phyloP scores from a whole-genome alignment of 2,113 vertebrate genomes.

The Onychostruthus taczanowskii region DNA sequence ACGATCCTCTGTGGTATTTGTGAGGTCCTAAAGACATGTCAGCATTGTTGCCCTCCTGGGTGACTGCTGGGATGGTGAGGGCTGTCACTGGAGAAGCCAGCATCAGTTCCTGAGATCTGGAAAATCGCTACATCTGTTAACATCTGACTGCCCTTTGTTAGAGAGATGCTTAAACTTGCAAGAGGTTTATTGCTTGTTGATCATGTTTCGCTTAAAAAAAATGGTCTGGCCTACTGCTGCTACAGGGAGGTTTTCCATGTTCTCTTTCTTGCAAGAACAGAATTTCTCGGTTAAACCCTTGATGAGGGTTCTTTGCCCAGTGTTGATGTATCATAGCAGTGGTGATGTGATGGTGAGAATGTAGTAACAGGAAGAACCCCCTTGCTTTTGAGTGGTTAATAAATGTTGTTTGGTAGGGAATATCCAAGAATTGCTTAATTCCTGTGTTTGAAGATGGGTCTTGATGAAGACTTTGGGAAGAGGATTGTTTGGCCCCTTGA shows the following conservation, averaged over 20 bases:
- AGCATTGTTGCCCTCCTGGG: rapidly evolving
- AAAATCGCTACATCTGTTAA: neutral
- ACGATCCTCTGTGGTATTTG: rapidly evolving
- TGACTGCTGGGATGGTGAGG: neutral
- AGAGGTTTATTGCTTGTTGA: neutral
- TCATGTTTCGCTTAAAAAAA: neutral
- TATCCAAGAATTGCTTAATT: neutral
- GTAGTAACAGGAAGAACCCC: neutral
- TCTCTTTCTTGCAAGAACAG: neutral
- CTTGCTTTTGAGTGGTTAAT: neutral
- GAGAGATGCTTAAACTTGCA: neutral
- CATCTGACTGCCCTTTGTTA: neutral
- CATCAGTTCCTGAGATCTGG: neutral
- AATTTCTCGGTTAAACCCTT: neutral
- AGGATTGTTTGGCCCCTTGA: neutral
- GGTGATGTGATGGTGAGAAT: neutral
- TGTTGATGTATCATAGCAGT: neutral
- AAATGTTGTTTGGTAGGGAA: neutral
- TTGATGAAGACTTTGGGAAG: neutral
- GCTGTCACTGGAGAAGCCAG: rapidly evolving
- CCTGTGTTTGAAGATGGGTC: neutral
- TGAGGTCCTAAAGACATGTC: neutral
- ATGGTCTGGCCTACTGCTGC: neutral
- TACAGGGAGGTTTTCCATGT: neutral
- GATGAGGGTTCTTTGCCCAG: neutral